These are phyloP conservation scores for Rhagoletis zephyria DNA, from an alignment of 1,140 invertebrate genomes.

Conservation along the genomic window DNA sequence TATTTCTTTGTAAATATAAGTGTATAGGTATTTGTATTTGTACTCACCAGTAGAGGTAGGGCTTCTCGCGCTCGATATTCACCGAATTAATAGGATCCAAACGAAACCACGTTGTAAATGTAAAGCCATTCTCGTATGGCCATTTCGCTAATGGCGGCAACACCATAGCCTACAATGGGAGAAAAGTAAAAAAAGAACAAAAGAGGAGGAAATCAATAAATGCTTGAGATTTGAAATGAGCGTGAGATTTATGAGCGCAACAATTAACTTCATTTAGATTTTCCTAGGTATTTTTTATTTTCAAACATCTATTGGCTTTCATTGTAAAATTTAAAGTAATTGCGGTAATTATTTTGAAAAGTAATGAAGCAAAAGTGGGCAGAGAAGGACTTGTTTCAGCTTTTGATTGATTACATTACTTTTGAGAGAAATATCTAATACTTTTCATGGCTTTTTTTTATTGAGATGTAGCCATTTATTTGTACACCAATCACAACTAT, in stretches of 20 bases:
- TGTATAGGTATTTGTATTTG: not conserved
- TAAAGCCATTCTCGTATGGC: slow-evolving; percentile 99
- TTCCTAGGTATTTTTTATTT: too few species aligned
- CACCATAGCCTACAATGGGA: slow-evolving; percentile 86
- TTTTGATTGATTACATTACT: too few species aligned
- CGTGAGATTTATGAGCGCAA: not conserved
- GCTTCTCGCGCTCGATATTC: slow-evolving; percentile 98
- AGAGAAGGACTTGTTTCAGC: too few species aligned
- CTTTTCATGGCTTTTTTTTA: too few species aligned
- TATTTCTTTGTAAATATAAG: too few species aligned
- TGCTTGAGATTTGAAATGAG: not conserved
- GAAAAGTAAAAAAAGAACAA: slow-evolving; percentile 26
- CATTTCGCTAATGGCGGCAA: slow-evolving; percentile 96
- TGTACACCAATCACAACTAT: too few species aligned
- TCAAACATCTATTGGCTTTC: too few species aligned
- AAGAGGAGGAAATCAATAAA: not conserved
- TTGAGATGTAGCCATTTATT: too few species aligned
- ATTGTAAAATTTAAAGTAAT: too few species aligned
- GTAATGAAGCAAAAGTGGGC: too few species aligned
- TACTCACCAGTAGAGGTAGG: slow-evolving; percentile 96
- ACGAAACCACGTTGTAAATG: slow-evolving; percentile 98
- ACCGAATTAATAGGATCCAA: slow-evolving; percentile 98
- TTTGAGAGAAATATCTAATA: too few species aligned
- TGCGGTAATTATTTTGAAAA: too few species aligned
- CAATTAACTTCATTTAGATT: not conserved